These are phyloP conservation scores for Coendou prehensilis DNA, from an alignment of 2,797 vertebrate genomes.

Conservation along the genomic window DNA sequence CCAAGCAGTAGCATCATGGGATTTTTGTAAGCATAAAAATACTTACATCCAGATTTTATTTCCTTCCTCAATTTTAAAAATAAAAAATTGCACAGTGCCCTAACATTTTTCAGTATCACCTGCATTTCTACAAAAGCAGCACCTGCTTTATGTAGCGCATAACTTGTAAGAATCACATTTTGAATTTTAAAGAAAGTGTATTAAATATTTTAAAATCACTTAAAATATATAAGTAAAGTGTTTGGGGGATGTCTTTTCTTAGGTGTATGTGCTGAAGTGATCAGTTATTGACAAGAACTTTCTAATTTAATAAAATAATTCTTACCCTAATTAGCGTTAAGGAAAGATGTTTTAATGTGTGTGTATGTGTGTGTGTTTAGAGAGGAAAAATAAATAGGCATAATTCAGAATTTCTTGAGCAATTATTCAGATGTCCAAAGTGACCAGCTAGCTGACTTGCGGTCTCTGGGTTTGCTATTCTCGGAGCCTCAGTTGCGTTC, in stretches of 20 bases:
- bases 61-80: conserved; percentile 88
- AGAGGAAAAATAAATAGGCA: not conserved
- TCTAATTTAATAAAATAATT: not conserved
- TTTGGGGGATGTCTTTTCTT: not conserved
- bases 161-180: conserved; percentile 76
- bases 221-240: not conserved
- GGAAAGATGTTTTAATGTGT: not conserved
- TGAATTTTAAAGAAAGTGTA: conserved; percentile 76
- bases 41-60: conserved; percentile 84
- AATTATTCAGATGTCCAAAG: not conserved
- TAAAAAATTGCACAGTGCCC: conserved; percentile 86
- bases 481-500: not conserved
- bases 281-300: not conserved
- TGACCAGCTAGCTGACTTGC: not conserved
- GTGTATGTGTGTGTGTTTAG: no score
- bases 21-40: conserved; percentile 82
- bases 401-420: not conserved
- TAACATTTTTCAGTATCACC: conserved; percentile 72
- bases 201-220: conserved; percentile 81
- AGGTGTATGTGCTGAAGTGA: not conserved
- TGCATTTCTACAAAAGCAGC: conserved; percentile 75
- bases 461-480: no score
- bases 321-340: not conserved
- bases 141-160: conserved; percentile 73
- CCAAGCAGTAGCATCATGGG: conserved; percentile 82